Conservation (phyloP, 2,888 invertebrate genomes). For the Drosophila fungiperda region DNA sequence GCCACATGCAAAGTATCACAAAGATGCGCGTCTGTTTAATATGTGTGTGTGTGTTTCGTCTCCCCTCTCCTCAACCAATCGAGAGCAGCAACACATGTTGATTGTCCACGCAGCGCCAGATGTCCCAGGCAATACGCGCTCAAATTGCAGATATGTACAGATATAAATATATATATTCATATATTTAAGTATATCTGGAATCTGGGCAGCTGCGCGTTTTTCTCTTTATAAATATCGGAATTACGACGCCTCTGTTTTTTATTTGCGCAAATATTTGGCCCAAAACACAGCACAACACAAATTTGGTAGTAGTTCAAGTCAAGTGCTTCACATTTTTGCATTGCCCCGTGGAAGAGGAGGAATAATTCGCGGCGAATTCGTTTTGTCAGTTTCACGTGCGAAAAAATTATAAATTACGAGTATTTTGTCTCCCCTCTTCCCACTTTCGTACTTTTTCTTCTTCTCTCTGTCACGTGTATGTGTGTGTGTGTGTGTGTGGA, state of each 20-base stretch:
- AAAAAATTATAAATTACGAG: conserved; percentile 79
- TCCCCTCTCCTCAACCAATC: neutral
- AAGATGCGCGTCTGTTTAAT: conserved; percentile 49
- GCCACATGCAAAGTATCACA: conserved; percentile 41
- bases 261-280: conserved; percentile 63
- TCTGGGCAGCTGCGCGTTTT: conserved; percentile 43
- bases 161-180: conserved; percentile 4
- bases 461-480: conserved; percentile 3
- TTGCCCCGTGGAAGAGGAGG: conserved; percentile 26
- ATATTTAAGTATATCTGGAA: conserved; percentile 38
- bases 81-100: conserved; percentile 76
- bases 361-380: conserved; percentile 31
- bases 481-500: conserved; percentile 10
- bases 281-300: conserved; percentile 42
- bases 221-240: conserved; percentile 46
- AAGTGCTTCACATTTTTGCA: conserved; percentile 45
- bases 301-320: conserved; percentile 36
- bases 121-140: conserved; percentile 56
- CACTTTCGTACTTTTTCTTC: neutral
- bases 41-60: conserved; percentile 5
- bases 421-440: conserved; percentile 19
- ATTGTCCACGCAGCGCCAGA: conserved; percentile 68
- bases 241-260: conserved; percentile 72
- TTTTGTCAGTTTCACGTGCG: conserved; percentile 79
- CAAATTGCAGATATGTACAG: conserved; percentile 8